Conservation (phyloP, 1,140 invertebrate genomes). For the Cydia amplana region DNA sequence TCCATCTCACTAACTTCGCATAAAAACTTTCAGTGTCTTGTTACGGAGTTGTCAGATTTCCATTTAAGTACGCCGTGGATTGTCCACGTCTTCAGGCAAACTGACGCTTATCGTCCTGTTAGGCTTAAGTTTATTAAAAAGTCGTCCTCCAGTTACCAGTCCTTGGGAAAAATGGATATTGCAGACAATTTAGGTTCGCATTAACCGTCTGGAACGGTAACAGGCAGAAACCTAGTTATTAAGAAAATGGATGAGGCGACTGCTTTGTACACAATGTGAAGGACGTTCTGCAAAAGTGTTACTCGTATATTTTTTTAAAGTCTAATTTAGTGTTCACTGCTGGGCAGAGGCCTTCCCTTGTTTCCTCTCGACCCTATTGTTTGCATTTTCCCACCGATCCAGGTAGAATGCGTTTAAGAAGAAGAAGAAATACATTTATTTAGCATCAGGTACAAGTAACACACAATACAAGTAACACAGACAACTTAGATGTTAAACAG, state of each 20-base stretch:
- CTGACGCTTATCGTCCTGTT: constrained; percentile 28
- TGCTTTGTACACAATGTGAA: not conserved
- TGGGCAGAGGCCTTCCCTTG: no score
- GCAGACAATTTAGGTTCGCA: constrained; percentile 7
- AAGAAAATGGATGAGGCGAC: not conserved
- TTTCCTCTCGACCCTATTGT: no score
- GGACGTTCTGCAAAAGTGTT: no score
- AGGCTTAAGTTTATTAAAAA: constrained; percentile 23
- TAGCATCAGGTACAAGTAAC: no score
- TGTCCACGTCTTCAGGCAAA: constrained; percentile 13
- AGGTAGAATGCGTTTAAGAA: no score
- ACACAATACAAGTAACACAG: no score
- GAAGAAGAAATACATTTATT: no score
- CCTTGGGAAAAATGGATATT: constrained; percentile 15
- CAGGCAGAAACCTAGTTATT: not conserved
- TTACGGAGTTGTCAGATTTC: constrained; percentile 29
- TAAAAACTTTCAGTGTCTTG: constrained; percentile 11
- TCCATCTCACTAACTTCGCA: not conserved
- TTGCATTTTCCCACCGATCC: no score
- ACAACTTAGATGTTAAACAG: no score
- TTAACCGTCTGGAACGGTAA: not conserved
- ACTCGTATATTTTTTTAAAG: no score
- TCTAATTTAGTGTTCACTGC: no score
- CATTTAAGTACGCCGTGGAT: constrained; percentile 30
- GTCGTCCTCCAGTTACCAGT: constrained; percentile 19